These are phyloP conservation scores for Peromyscus eremicus DNA, from an alignment of 2,797 vertebrate genomes.

Conservation along the genomic window DNA sequence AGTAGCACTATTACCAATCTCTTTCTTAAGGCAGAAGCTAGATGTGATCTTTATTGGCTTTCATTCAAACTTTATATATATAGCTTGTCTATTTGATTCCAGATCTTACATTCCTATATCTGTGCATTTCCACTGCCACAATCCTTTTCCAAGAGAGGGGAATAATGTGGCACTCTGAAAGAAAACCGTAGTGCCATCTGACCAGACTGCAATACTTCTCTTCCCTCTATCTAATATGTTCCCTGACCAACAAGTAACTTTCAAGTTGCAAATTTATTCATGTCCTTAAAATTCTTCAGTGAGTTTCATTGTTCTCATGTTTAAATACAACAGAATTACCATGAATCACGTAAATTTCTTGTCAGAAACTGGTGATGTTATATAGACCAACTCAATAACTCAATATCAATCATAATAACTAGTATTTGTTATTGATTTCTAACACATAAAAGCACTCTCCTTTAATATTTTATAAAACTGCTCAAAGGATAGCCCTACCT, in stretches of 20 bases:
- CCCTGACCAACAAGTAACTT: not conserved
- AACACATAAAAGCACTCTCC: not conserved
- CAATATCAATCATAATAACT: not conserved
- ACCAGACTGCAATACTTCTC: not conserved
- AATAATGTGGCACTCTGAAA: not conserved
- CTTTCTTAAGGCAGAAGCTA: constrained; percentile 19
- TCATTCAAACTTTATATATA: not conserved
- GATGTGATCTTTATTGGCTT: not conserved
- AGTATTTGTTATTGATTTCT: not conserved
- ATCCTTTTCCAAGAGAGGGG: not conserved
- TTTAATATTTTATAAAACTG: not conserved
- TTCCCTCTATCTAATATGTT: not conserved
- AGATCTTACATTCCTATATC: not conserved
- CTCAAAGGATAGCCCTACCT: not conserved
- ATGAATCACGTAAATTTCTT: not conserved
- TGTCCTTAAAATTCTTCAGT: constrained; percentile 12
- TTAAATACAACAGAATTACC: not conserved
- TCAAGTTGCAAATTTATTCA: not conserved
- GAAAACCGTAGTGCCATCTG: not conserved
- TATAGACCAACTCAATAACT: not conserved
- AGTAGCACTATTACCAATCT: not conserved
- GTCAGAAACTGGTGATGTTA: not conserved
- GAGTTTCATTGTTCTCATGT: not conserved
- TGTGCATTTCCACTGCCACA: not conserved
- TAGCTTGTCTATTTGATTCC: not conserved